Percentiles rank a stretch among this genome's conserved stretches.
phyloP scores from a whole-genome alignment of 2,888 invertebrate species.

The Drosophila paranaensis region DNA sequence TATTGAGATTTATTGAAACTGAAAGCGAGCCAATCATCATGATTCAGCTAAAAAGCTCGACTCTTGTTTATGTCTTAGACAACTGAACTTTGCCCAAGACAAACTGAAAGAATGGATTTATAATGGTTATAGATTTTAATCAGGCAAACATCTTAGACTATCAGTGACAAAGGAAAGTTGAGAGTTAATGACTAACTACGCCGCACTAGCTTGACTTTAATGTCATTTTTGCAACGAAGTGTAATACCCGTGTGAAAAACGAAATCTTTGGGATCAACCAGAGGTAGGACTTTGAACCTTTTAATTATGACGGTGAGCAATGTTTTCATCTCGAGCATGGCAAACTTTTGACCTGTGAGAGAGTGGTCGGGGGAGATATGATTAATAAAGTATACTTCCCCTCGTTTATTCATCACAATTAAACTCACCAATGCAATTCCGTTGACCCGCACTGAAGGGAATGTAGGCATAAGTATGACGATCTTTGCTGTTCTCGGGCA shows the following conservation, averaged over 20 bases:
- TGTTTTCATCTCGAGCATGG: conserved; percentile 77
- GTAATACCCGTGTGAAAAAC: conserved; percentile 47
- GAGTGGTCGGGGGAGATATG: too few relatives aligned
- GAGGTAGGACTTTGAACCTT: conserved; percentile 58
- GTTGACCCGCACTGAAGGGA: conserved; percentile 83
- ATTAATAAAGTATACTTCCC: not conserved
- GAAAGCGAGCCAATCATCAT: not conserved
- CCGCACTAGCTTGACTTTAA: conserved; percentile 55
- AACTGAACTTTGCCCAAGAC: too few relatives aligned
- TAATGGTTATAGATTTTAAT: too few relatives aligned
- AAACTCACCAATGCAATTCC: conserved; percentile 81
- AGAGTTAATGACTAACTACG: conserved; percentile 22
- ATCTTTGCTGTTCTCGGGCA: conserved; percentile 85
- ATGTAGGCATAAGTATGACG: conserved; percentile 79
- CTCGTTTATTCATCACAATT: too few relatives aligned
- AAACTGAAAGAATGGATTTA: not conserved
- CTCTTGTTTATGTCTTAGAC: too few relatives aligned
- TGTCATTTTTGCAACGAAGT: conserved; percentile 44
- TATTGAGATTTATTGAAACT: not conserved
- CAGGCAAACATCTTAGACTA: not conserved
- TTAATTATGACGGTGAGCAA: conserved; percentile 68
- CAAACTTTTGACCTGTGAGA: conserved; percentile 73
- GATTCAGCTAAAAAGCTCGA: not conserved
- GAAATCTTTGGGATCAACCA: conserved; percentile 42
- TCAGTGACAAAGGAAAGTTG: not conserved